Base-by-base conservation (phyloP, 2,797 vertebrate species). In the Semotilus atromaculatus region DNA sequence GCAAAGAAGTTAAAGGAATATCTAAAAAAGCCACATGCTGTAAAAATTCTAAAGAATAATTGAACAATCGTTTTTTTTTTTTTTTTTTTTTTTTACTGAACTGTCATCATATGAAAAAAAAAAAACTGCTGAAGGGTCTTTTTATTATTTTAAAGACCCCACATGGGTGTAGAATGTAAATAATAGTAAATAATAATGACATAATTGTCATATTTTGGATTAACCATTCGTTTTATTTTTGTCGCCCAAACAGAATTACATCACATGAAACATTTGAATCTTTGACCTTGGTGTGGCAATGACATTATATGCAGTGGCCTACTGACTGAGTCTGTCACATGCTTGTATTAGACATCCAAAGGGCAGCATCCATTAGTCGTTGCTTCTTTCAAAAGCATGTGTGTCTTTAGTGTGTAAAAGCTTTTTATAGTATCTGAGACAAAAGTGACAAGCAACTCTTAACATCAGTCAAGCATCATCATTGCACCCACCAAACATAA, bases 201-300 rank as follows among this genome's bases (percentile, higher is more conserved):
- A 64, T 1, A 64, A 64, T 31, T 31, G 62, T 64, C 16, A 64
- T 64, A 18, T 31, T 64, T 64, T 31, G 29, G 6, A 31, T 31
- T 3, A 31, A 31, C 14, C 31, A 31, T 3, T 64, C 0, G 0
- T 64, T 64, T 64, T 31, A 31, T 53, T 36, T 36, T 34, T 64
- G 40, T 34, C 9, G 13, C 19, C 29, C 31, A 72, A 74, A 48
- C 23, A 18, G 1, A n/a, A 75, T 76, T 74, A 31, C 19, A 31
- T 40, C 43, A 53, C 48, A n/a, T n/a, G 8, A 58, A 43, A 7
- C n/a, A 64, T 73, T 55, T 67, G 38, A 89, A 88, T 88, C 87
- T 89, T 87, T 95, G 94, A 95, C 95, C 95, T 95, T 95, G 93
- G 92, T 86, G 91, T 91, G 90, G 90, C 90, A 89, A 92, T 92